Conservation (phyloP, 2,888 invertebrate genomes). For the Caenorhabditis sulstoni region DNA sequence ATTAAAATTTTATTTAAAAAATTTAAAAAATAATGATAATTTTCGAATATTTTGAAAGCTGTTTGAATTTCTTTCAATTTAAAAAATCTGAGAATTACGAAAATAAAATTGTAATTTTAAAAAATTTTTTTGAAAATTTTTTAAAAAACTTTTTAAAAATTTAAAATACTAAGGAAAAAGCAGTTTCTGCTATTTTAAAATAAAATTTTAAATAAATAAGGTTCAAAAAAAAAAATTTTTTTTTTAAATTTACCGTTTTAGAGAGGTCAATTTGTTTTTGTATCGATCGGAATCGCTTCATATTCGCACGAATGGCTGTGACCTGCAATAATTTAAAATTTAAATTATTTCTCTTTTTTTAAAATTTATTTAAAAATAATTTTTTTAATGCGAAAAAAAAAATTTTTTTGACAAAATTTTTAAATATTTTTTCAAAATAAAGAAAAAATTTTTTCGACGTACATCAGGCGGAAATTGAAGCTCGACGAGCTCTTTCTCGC, state of each 20-base stretch:
- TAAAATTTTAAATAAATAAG: too few species aligned
- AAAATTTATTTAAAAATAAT: slow-evolving; percentile 4
- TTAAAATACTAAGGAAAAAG: too few species aligned
- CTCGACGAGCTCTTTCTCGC: slow-evolving; percentile 54
- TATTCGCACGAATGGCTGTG: slow-evolving; percentile 64
- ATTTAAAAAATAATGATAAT: too few species aligned
- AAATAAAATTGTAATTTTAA: too few species aligned
- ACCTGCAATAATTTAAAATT: slow-evolving; percentile 54
- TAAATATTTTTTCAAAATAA: background rate
- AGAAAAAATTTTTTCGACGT: background rate
- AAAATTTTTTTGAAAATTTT: too few species aligned
- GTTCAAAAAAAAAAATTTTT: background rate
- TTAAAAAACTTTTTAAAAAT: too few species aligned
- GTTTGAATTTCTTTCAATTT: too few species aligned
- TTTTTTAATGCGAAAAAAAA: background rate
- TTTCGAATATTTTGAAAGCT: too few species aligned
- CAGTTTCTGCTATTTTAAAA: too few species aligned
- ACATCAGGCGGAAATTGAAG: slow-evolving; percentile 52
- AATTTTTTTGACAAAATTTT: background rate
- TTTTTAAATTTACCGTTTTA: slow-evolving; percentile 49
- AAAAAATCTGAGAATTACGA: too few species aligned
- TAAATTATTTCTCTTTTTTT: too few species aligned
- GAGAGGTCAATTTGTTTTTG: slow-evolving; percentile 62
- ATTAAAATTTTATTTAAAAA: background rate
- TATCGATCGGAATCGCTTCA: slow-evolving; percentile 58